phyloP scores from a whole-genome alignment of 2,113 vertebrate species.

The Lophura nycthemera region DNA sequence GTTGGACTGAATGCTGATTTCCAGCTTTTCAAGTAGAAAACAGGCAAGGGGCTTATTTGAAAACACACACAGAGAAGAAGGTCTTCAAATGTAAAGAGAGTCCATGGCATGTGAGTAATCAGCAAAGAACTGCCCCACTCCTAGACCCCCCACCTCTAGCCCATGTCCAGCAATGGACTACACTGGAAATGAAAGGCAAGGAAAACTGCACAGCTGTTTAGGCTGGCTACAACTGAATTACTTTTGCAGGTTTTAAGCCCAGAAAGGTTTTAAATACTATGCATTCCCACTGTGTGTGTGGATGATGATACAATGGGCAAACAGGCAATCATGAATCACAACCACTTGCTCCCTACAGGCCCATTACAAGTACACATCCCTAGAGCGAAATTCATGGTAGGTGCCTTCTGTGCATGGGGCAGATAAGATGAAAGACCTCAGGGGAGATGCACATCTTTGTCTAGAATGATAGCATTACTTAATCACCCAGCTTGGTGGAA shows the following conservation, averaged over 20 bases:
- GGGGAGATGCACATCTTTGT: slow-evolving; percentile 41
- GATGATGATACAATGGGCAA: rapidly evolving
- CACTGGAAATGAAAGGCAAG: slow-evolving; percentile 22
- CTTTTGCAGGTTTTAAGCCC: not conserved
- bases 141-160: not conserved
- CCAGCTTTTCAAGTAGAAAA: not conserved
- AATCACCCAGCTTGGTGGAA: not conserved
- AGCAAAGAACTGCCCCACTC: not conserved
- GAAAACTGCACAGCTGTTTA: not conserved
- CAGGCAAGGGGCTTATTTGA: not conserved
- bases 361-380: not conserved
- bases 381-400: not conserved
- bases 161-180: not conserved
- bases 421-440: slow-evolving; percentile 14
- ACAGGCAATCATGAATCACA: not conserved
- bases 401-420: not conserved
- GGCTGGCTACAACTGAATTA: not conserved
- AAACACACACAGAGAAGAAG: not conserved
- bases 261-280: not conserved
- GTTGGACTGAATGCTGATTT: not conserved
- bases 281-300: not conserved
- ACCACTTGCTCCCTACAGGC: not conserved
- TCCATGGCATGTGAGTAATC: not conserved
- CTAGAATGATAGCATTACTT: not conserved
- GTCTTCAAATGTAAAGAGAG: not conserved